Evolutionary conservation across 1,140 invertebrate species (phyloP).

Genomic region (Apis mellifera): Amel_HAv3.1 CM009945.2:3103501-3104000

Average conservation of each 20-base stretch:
- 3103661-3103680: constrained; percentile 55
- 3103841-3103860: constrained; percentile 15
- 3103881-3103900: constrained; percentile 1
- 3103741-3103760: constrained; percentile 23
- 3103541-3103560: background rate
- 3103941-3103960: background rate
- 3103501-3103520: no score
- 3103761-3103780: constrained; percentile 30
- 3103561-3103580: constrained; percentile 23
- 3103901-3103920: constrained; percentile 10
- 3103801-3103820: background rate
- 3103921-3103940: background rate
- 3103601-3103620: constrained; percentile 7
- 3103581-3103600: constrained; percentile 32
- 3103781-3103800: constrained; percentile 38
- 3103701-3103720: constrained; percentile 18
- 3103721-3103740: background rate
- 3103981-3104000: constrained; percentile 20
- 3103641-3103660: constrained; percentile 3
- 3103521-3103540: no score
- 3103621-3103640: constrained; percentile 35
- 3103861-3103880: constrained; percentile 25
- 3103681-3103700: constrained; percentile 49
- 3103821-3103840: constrained; percentile 37
- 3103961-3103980: background rate